Base-by-base conservation (phyloP, 2,797 vertebrate species). In the Pseudocheirus occidentalis region DNA sequence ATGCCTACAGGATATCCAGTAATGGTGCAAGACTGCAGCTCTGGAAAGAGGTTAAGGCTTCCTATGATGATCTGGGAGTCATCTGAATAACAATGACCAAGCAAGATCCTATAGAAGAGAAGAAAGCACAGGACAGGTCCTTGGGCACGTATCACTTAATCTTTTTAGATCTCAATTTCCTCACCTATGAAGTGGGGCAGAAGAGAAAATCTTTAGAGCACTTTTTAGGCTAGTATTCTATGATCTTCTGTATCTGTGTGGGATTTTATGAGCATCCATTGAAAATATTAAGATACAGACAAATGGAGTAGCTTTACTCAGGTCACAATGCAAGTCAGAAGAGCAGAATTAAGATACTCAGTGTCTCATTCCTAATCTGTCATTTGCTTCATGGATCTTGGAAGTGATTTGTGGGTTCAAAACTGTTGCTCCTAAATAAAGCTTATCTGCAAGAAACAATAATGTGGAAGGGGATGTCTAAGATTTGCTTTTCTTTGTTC, bases 401-500 rank as follows among this genome's bases (percentile, higher is more conserved):
- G n/a, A 52, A 57, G 0, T 40, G 73, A 66, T 50, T 34, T 90
- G 57, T 18, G 27, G 52, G 46, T 1, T 1, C 34, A 9, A n/a
- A 91, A 31, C 73, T 52, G 81, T 31, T 91, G 50, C 29, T 91
- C 5, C 94, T 28, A 40, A 46, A 73, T 91, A 1, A 3, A 29
- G 50, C 3, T 55, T 93, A 52, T 73, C 57, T 27, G 28, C 53
- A 18, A 90, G 53, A 90, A 34, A 28, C 24, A 90, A 73, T 10
- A 59, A 59, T 56, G 21, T 12, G 66, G 73, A 93, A 90, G n/a
- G 14, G 52, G 46, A 21, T 62, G 12, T 9, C 24, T 56, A 13
- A 94, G 54, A 0, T 66, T 81, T 46, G 29, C 13, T 92, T 93
- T 57, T 91, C 95, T 96, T 96, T 97, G 92, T 93, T 91, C 91